Conservation (phyloP, 2,113 vertebrate species). For the Acanthisitta chloris region DNA sequence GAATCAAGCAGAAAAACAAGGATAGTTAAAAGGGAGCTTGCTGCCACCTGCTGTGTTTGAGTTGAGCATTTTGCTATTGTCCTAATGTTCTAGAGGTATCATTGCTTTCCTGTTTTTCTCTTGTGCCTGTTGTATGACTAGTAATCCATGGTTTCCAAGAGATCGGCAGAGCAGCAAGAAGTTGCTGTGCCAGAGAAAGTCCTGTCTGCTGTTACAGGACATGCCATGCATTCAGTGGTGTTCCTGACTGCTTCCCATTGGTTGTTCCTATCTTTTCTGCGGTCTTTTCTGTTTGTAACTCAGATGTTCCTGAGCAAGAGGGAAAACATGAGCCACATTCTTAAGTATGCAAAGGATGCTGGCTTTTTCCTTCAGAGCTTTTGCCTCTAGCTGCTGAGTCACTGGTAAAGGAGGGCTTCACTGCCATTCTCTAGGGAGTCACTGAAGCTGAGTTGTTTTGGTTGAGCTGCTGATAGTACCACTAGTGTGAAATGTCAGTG, state of each 20-base stretch:
- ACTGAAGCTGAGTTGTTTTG: background rate
- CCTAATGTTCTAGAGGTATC: background rate
- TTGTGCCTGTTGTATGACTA: background rate
- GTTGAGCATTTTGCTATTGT: background rate
- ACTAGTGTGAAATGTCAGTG: background rate
- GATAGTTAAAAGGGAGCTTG: background rate
- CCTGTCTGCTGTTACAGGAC: background rate
- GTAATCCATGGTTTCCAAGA: background rate
- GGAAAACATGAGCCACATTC: background rate
- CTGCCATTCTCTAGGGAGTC: background rate
- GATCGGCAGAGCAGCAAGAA: background rate
- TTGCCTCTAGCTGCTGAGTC: background rate
- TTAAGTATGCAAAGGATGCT: background rate
- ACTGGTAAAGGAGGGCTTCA: background rate
- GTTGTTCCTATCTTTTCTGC: background rate
- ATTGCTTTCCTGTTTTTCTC: background rate
- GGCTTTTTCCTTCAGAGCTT: background rate
- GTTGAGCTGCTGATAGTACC: background rate
- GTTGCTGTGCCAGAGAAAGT: background rate
- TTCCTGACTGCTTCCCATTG: background rate
- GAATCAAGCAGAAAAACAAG: background rate
- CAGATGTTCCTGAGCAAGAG: background rate
- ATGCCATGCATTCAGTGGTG: background rate
- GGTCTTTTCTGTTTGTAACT: background rate
- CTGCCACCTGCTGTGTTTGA: conserved; percentile 58